These are phyloP conservation scores for Hyaena hyaena DNA, from an alignment of 2,113 vertebrate genomes.

Conservation along the genomic window DNA sequence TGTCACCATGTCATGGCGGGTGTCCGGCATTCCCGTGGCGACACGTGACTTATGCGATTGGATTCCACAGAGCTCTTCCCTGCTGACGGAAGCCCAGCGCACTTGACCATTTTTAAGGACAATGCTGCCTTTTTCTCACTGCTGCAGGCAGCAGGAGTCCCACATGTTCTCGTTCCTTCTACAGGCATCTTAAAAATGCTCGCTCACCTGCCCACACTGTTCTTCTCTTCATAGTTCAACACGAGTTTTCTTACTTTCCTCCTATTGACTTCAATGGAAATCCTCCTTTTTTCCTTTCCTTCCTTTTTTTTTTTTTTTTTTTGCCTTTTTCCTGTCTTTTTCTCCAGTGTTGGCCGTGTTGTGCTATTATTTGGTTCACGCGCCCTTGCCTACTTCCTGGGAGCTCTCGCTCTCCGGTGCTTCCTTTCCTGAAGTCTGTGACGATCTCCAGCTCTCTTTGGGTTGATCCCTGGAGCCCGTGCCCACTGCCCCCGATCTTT, in stretches of 20 bases:
- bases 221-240: no score
- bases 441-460: not conserved
- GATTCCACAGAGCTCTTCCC: not conserved
- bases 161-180: not conserved
- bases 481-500: not conserved
- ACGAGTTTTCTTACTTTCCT: not conserved
- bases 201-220: no score
- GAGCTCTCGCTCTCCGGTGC: fast-evolving
- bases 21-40: fast-evolving
- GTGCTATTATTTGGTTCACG: fast-evolving
- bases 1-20: fast-evolving
- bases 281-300: not conserved
- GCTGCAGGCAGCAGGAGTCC: no score
- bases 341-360: no score
- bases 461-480: fast-evolving
- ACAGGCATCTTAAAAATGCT: not conserved
- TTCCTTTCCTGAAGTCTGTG: fast-evolving
- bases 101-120: not conserved
- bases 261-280: not conserved
- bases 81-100: not conserved
- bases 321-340: not conserved
- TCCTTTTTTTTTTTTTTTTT: not conserved
- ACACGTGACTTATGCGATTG: fast-evolving
- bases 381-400: no score
- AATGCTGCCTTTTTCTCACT: not conserved